phyloP scores from a whole-genome alignment of 1,140 invertebrate species.

The Pogonognathellus flavescens region DNA sequence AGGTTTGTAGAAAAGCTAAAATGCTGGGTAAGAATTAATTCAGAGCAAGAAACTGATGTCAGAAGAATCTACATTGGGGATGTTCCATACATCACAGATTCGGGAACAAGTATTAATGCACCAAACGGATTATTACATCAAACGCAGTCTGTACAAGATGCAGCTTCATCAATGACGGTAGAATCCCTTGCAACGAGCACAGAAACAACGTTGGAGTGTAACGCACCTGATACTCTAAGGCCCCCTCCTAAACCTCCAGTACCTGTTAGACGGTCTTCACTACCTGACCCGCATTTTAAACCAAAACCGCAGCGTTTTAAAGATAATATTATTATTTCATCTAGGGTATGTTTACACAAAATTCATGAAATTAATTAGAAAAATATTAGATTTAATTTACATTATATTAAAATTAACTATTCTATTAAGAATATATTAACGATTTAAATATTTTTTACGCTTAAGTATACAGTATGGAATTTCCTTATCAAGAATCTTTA shows the following conservation, averaged over 20 bases:
- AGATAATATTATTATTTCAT: slow-evolving; percentile 40
- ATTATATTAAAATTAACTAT: no score
- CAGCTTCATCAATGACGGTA: background rate
- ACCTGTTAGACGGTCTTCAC: background rate
- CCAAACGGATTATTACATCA: background rate
- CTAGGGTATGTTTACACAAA: background rate
- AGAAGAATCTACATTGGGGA: slow-evolving; percentile 63
- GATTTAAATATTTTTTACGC: slow-evolving; percentile 58
- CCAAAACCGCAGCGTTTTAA: background rate
- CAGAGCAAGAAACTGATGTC: background rate
- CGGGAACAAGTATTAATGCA: background rate
- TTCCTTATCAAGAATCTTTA: slow-evolving; percentile 87
- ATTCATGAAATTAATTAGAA: background rate
- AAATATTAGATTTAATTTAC: no score
- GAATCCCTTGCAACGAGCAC: background rate
- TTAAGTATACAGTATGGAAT: slow-evolving; percentile 82
- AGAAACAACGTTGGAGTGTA: background rate
- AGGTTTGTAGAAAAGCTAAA: background rate
- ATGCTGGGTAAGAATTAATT: background rate
- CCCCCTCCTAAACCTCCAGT: background rate
- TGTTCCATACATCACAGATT: slow-evolving; percentile 50
- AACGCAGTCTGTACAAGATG: background rate
- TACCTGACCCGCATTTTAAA: background rate
- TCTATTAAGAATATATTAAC: background rate
- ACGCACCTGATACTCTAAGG: background rate